Evolutionary conservation across 2,797 vertebrate genomes (phyloP).

Genomic region (Petrocephalus schoutedeni): DNA sequence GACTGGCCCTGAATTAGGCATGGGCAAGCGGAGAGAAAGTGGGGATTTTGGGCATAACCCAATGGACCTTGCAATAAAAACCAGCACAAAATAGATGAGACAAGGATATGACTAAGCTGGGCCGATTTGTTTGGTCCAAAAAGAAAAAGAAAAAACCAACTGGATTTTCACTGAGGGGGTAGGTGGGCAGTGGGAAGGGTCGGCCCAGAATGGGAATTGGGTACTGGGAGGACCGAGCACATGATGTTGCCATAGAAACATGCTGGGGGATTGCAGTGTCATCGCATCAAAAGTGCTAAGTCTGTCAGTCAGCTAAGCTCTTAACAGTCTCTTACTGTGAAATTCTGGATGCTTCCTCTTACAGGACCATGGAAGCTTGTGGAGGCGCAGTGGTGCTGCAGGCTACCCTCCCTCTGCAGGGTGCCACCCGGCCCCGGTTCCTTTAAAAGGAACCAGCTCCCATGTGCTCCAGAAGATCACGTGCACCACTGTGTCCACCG

Average conservation of each 20-base stretch:
- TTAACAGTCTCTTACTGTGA: neutral
- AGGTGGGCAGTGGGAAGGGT: neutral
- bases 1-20: neutral
- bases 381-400: neutral
- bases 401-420: neutral
- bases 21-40: neutral
- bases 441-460: neutral
- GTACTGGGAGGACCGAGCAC: neutral
- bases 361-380: neutral
- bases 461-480: neutral
- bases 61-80: neutral
- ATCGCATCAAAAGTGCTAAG: neutral
- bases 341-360: neutral
- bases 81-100: neutral
- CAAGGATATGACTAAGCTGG: neutral
- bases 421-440: neutral
- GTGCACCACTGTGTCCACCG: neutral
- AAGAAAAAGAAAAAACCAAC: neutral
- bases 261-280: neutral
- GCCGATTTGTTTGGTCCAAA: neutral
- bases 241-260: conserved; percentile 10
- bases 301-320: conserved; percentile 8
- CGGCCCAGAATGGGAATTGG: neutral
- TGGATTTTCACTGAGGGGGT: neutral
- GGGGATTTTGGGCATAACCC: neutral